Evolutionary conservation across 2,888 invertebrate genomes (phyloP).

Genomic region (Athrips mouffetella): DNA sequence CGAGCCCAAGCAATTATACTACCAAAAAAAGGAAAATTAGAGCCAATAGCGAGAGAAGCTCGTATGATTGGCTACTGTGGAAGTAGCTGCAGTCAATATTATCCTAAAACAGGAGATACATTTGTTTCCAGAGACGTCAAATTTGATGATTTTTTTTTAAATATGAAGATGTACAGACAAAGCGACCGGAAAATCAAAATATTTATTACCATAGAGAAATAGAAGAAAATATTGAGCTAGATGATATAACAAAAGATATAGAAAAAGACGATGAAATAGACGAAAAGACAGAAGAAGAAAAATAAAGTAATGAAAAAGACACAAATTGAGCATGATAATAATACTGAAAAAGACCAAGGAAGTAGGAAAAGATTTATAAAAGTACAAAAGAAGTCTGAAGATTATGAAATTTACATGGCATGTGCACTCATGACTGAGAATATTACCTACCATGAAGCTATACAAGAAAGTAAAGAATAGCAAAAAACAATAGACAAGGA

Average conservation of each 20-base stretch:
- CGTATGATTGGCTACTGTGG: slow-evolving; percentile 13
- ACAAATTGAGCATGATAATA: too few relatives aligned
- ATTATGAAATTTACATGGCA: slow-evolving; percentile 13
- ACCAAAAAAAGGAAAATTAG: slow-evolving; percentile 18
- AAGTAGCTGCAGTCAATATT: slow-evolving; percentile 13
- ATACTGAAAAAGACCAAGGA: too few relatives aligned
- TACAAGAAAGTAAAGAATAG: neutral
- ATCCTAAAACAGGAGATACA: slow-evolving; percentile 9
- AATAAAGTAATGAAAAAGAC: neutral
- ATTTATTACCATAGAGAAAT: too few relatives aligned
- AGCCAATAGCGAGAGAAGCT: slow-evolving; percentile 17
- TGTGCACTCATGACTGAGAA: slow-evolving; percentile 9
- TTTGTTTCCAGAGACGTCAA: slow-evolving; percentile 14
- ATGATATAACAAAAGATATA: too few relatives aligned
- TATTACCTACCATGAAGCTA: slow-evolving; percentile 4
- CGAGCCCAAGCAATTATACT: slow-evolving; percentile 16
- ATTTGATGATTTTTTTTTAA: slow-evolving; percentile 15
- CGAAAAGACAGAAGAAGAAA: too few relatives aligned
- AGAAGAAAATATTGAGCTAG: neutral
- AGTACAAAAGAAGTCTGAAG: too few relatives aligned
- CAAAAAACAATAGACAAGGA: slow-evolving; percentile 3
- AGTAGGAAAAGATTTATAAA: too few relatives aligned
- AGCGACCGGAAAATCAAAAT: too few relatives aligned
- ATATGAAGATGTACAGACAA: too few relatives aligned
- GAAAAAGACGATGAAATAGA: slow-evolving; percentile 8